phyloP scores from a whole-genome alignment of 2,113 vertebrate genomes.

The Lophius piscatorius region DNA sequence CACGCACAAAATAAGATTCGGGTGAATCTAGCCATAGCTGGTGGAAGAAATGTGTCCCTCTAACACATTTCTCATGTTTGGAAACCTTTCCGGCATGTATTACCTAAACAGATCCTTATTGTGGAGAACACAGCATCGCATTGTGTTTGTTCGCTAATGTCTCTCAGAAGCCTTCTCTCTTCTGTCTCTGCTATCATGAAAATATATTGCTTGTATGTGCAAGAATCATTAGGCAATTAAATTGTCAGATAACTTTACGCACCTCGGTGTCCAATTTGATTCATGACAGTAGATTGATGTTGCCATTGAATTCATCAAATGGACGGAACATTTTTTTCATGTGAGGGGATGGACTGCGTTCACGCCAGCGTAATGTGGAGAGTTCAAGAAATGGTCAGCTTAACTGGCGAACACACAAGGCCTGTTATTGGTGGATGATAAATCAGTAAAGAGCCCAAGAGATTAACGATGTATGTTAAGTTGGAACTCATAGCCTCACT shows the following conservation, averaged over 20 bases:
- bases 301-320: conserved; percentile 43
- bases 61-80: conserved; percentile 20
- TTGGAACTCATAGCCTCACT: conserved; percentile 12
- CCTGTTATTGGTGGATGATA: conserved; percentile 48
- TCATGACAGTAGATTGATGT: conserved; percentile 28
- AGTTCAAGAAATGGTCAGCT: conserved; percentile 55
- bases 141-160: conserved; percentile 18
- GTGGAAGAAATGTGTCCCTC: conserved; percentile 9
- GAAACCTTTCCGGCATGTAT: conserved; percentile 13
- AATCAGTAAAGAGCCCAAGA: conserved; percentile 48
- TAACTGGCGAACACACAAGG: conserved; percentile 33
- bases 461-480: conserved; percentile 42
- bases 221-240: conserved; percentile 54
- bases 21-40: too few species aligned
- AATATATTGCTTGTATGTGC: conserved; percentile 43
- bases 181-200: conserved; percentile 22
- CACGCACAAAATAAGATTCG: too few species aligned
- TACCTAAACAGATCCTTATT: conserved; percentile 21
- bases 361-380: conserved; percentile 18
- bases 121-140: conserved; percentile 7
- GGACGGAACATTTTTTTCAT: conserved; percentile 28
- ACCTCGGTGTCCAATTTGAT: conserved; percentile 34
- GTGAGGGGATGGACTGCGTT: conserved; percentile 10
- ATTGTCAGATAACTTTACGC: conserved; percentile 50
- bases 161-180: conserved; percentile 19